phyloP scores from a whole-genome alignment of 2,113 vertebrate species.

The Artemisiospiza belli region DNA sequence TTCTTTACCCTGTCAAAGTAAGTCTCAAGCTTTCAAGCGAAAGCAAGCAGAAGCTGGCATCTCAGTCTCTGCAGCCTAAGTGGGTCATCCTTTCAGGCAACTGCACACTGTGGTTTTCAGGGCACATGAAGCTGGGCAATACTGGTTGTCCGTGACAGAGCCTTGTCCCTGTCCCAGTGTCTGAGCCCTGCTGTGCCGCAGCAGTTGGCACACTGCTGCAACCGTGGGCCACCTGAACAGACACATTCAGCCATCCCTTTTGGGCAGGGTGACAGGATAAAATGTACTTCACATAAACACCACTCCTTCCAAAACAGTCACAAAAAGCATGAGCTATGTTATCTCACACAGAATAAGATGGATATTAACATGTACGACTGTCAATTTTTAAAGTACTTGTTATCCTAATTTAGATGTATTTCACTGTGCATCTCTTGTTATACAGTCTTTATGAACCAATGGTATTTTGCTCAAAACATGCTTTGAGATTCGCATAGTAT shows the following conservation, averaged over 20 bases:
- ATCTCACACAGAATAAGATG: neutral
- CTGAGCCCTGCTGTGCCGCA: neutral
- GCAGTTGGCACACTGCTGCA: neutral
- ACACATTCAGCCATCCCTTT: neutral
- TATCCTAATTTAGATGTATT: neutral
- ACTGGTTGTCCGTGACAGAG: neutral
- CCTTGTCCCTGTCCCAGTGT: neutral
- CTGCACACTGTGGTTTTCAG: neutral
- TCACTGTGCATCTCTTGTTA: neutral
- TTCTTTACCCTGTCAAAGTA: neutral
- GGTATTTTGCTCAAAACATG: neutral
- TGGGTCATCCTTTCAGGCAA: neutral
- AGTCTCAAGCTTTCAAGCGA: neutral
- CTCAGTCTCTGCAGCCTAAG: neutral
- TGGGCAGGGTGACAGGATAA: neutral
- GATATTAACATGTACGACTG: neutral
- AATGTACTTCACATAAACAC: accelerated
- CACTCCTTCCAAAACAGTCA: neutral
- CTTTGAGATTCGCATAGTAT: neutral
- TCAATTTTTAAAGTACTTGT: neutral
- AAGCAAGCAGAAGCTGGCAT: neutral
- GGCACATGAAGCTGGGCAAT: neutral
- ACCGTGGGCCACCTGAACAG: neutral
- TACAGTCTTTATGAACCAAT: neutral
- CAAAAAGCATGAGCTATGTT: neutral